phyloP scores from a whole-genome alignment of 2,113 vertebrate genomes.

The Gymnogyps californianus region DNA sequence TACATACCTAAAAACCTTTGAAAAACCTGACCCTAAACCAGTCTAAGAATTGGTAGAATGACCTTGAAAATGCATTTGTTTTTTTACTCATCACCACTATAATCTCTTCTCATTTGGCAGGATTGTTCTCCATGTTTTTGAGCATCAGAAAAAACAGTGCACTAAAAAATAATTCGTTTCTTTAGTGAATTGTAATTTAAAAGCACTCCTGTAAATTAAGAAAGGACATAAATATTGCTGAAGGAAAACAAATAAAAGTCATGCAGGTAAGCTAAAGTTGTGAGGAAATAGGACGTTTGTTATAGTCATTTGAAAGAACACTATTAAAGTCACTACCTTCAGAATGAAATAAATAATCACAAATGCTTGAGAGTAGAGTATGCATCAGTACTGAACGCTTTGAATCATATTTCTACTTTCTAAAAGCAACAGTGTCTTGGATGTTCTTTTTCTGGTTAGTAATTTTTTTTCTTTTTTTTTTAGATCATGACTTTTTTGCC shows the following conservation, averaged over 20 bases:
- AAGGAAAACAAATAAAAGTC: neutral
- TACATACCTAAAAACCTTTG: neutral
- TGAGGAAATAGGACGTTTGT: neutral
- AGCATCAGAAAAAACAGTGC: neutral
- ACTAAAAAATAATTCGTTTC: neutral
- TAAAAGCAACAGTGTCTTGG: neutral
- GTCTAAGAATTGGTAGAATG: neutral
- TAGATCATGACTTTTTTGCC: neutral
- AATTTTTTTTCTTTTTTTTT: neutral
- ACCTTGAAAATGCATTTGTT: neutral
- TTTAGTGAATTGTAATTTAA: neutral
- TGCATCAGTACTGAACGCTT: neutral
- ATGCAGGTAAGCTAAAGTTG: neutral
- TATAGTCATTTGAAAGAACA: neutral
- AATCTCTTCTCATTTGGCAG: neutral
- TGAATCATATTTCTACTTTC: neutral
- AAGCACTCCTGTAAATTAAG: neutral
- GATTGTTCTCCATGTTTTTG: neutral
- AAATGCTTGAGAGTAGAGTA: neutral
- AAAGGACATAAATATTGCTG: neutral
- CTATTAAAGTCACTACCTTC: neutral
- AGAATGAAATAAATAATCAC: neutral
- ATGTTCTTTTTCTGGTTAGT: neutral
- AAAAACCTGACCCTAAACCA: neutral
- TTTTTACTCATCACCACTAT: neutral